Evolutionary conservation across 1,140 invertebrate genomes (phyloP), one percentile per base, ranked within the genome.

Genomic region (Orius insidiosus): DNA sequence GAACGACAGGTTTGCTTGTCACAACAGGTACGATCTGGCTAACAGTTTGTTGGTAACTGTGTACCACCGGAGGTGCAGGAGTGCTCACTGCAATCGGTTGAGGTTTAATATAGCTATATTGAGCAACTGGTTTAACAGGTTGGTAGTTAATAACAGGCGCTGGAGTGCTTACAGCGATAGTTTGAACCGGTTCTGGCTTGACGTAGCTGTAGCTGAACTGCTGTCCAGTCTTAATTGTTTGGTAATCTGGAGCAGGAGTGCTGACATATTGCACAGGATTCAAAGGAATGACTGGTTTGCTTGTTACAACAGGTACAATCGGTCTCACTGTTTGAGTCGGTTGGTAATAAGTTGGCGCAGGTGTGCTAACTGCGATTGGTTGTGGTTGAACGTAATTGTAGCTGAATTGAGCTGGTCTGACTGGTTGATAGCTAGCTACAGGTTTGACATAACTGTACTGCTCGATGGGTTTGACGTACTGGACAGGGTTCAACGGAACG

Each of bases 1-100:
- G 56, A 5, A 56, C 51, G 8, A 45, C 39, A 8, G 56, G 54
- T 4, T 54, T 48, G 1, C 44, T 50, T 11, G 41, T 36, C 3
- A 37, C n/a, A 7, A 24, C 24, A 3, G 24, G 24, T 13, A 32
- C n/a, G 31, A 45, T 13, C 31, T 19, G 46, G 8, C 35, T 30
- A 8, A 42, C 30, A 13, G 38, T 31, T 33, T 24, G 30, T 16
- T 15, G 44, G 31, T 16, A 19, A 18, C 13, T 42, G 31, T 7
- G 10, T 15, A 31, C 46, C 36, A 9, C 31, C 15, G 7, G 7
- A 33, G 15, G n/a, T 30, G 47, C 9, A 19, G 31, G 35, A 34
- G 47, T 15, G 47, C 35, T 40, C 16, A 49, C 13, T 5, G 13
- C 18, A 36, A 15, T 36, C 14, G 35, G 35, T 13, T 36, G 3